Conservation (phyloP, 1,140 invertebrate species). For the Probaryconus sp. region DNA sequence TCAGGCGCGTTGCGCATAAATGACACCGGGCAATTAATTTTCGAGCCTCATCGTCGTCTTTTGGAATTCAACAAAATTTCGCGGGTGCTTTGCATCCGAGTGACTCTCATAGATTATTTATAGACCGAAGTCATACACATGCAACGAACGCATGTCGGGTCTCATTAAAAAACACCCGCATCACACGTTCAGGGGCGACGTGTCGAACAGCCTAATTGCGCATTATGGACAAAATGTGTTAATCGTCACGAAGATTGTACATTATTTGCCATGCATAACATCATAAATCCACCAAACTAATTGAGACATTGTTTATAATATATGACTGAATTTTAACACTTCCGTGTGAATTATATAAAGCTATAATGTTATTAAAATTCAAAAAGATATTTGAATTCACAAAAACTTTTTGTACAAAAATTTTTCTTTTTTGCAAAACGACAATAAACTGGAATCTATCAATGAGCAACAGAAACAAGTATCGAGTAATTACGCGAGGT, state of each 20-base stretch:
- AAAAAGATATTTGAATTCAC: too few relatives aligned
- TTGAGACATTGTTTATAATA: too few relatives aligned
- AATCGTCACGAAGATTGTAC: constrained; percentile 6
- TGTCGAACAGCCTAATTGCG: constrained; percentile 55
- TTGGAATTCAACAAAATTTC: constrained; percentile 42
- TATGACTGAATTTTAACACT: too few relatives aligned
- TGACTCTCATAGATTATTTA: constrained; percentile 49
- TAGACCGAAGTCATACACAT: constrained; percentile 45
- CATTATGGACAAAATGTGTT: constrained; percentile 27
- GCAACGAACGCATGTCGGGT: constrained; percentile 44
- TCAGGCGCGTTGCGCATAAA: constrained; percentile 12
- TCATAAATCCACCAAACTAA: too few relatives aligned
- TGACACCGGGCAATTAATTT: constrained; percentile 41
- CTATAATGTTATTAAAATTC: too few relatives aligned
- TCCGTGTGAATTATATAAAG: too few relatives aligned
- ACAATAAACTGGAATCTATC: too few relatives aligned
- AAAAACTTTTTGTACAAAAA: too few relatives aligned
- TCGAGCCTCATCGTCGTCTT: constrained; percentile 39
- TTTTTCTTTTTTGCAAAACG: too few relatives aligned
- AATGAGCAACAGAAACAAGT: too few relatives aligned
- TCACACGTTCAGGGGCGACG: constrained; percentile 35
- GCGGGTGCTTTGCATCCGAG: constrained; percentile 56
- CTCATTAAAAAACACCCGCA: constrained; percentile 60
- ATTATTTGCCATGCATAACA: too few relatives aligned
- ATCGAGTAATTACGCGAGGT: too few relatives aligned